Percentiles rank a stretch among this genome's conserved stretches.
Evolutionary conservation across 2,888 invertebrate species (phyloP).

Genomic region (Disparrhopalites patrizii): DNA sequence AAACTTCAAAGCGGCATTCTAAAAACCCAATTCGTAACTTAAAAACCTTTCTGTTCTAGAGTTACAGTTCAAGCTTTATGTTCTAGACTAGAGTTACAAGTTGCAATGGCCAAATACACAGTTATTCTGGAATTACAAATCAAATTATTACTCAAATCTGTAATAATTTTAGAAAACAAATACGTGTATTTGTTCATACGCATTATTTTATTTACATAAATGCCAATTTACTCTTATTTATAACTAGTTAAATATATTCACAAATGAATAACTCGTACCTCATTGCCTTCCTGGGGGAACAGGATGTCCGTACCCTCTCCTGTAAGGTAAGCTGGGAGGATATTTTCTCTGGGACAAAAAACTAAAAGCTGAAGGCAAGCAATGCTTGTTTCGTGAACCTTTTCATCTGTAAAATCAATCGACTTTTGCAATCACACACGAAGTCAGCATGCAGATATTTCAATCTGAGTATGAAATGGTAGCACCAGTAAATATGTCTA

Average conservation of each 20-base stretch:
- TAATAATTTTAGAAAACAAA: neutral
- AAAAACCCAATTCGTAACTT: conserved; percentile 1
- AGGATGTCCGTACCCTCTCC: conserved; percentile 39
- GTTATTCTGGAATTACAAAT: neutral
- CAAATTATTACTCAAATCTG: neutral
- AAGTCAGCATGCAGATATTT: too few species aligned
- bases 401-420: conserved; percentile 6
- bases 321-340: conserved; percentile 30
- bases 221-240: too few species aligned
- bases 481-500: too few species aligned
- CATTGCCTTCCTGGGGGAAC: conserved; percentile 32
- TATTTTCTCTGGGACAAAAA: conserved; percentile 39
- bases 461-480: too few species aligned
- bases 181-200: neutral
- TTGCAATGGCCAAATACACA: neutral
- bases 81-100: neutral
- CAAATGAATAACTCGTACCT: conserved; percentile 23
- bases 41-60: too few species aligned
- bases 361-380: conserved; percentile 39
- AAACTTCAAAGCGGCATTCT: conserved; percentile 37
- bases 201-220: too few species aligned
- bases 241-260: too few species aligned
- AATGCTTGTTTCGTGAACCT: neutral
- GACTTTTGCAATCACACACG: too few species aligned
- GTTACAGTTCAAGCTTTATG: too few species aligned